A percentile compares a stretch with the other conserved stretches of the same genome.
These are phyloP conservation scores for Isoperla grammatica DNA, from an alignment of 2,888 invertebrate species.

Conservation along the genomic window DNA sequence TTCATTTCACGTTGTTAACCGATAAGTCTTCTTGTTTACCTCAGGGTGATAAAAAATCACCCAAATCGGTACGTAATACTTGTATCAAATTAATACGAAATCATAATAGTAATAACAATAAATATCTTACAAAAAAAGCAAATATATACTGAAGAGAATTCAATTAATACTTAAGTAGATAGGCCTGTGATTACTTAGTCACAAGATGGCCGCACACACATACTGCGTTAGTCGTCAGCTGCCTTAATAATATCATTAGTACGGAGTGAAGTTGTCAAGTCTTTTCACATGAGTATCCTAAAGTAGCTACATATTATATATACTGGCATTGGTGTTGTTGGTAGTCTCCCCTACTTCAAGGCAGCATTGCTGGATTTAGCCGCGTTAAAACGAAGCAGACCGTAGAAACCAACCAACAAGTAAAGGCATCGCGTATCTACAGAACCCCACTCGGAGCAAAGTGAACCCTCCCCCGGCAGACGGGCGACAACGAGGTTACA, in stretches of 20 bases:
- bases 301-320: neutral
- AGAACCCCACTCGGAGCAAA: neutral
- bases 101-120: slow-evolving; percentile 4
- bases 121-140: neutral
- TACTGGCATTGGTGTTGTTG: slow-evolving; percentile 6
- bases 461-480: neutral
- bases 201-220: neutral
- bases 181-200: neutral
- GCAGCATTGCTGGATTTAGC: neutral
- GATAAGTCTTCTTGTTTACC: too few relatives aligned
- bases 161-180: slow-evolving; percentile 18
- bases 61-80: neutral
- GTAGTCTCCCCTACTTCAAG: neutral
- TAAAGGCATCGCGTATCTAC: neutral
- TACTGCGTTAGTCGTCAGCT: neutral
- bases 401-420: neutral
- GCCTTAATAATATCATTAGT: too few relatives aligned
- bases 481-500: neutral
- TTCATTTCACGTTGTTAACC: too few relatives aligned
- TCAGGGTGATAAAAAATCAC: too few relatives aligned
- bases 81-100: neutral
- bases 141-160: neutral
- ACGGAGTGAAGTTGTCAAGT: too few relatives aligned
- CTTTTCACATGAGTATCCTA: too few relatives aligned
- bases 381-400: too few relatives aligned